Evolutionary conservation across 2,797 vertebrate species (phyloP).

Genomic region (Etheostoma nigrum): DNA sequence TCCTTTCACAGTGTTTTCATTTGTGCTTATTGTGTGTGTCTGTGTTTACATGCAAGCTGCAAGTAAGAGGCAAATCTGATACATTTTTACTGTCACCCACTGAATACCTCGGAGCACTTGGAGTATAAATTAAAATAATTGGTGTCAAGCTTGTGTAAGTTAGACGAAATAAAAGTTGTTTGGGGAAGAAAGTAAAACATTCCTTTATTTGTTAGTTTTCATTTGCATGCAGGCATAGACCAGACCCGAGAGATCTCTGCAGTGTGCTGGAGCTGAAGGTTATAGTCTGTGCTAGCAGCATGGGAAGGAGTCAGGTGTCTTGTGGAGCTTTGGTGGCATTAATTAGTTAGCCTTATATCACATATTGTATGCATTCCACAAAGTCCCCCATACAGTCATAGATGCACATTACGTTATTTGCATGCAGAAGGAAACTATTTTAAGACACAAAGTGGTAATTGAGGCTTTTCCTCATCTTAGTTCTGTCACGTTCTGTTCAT

Average conservation of each 20-base stretch:
- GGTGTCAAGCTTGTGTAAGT: slow-evolving; percentile 17
- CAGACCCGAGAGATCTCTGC: not conserved
- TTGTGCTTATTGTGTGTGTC: slow-evolving; percentile 6
- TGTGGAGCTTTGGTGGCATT: slow-evolving; percentile 34
- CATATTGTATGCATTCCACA: slow-evolving; percentile 17
- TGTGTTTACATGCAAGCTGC: slow-evolving; percentile 11
- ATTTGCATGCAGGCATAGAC: not conserved
- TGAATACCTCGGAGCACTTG: slow-evolving; percentile 3
- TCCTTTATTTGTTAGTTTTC: too few relatives aligned
- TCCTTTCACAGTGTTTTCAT: slow-evolving; percentile 10
- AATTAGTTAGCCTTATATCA: slow-evolving; percentile 48
- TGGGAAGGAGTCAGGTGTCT: not conserved
- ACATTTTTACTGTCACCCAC: not conserved
- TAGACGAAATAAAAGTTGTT: slow-evolving; percentile 1
- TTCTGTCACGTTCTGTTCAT: slow-evolving; percentile 17
- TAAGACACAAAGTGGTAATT: slow-evolving; percentile 11
- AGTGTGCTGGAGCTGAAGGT: slow-evolving; percentile 9
- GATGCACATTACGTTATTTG: slow-evolving; percentile 7
- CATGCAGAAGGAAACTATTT: slow-evolving; percentile 16
- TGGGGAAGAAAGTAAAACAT: not conserved
- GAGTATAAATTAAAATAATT: slow-evolving; percentile 32
- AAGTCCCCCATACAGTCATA: not conserved
- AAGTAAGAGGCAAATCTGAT: slow-evolving; percentile 24
- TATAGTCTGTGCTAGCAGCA: slow-evolving; percentile 21
- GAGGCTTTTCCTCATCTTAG: slow-evolving; percentile 5